Percentiles rank a stretch among this genome's conserved stretches.
Conservation (phyloP, 2,113 vertebrate genomes). For the Corythoichthys intestinalis region DNA sequence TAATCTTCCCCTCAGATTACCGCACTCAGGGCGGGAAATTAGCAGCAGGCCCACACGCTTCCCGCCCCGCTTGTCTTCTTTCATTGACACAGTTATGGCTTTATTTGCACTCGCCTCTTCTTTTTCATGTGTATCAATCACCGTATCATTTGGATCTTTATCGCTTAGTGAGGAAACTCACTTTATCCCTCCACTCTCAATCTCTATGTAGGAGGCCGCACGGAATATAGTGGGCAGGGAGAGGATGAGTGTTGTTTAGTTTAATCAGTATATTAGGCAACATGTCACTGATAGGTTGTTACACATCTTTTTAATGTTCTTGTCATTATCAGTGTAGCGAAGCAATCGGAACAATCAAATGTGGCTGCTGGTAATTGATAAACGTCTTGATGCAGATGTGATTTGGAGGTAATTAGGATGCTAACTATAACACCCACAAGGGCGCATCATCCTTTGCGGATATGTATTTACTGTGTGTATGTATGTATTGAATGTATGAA, state of each 20-base stretch:
- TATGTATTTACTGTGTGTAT: slow-evolving; percentile 5
- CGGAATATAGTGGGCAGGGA: slow-evolving; percentile 49
- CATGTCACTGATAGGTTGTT: slow-evolving; percentile 67
- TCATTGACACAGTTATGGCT: slow-evolving; percentile 42
- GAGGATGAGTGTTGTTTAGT: slow-evolving; percentile 50
- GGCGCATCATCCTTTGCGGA: slow-evolving; percentile 20
- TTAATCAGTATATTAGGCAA: slow-evolving; percentile 67
- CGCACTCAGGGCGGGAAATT: slow-evolving; percentile 75
- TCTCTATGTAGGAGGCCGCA: slow-evolving; percentile 34
- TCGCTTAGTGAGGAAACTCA: not conserved
- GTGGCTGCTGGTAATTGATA: slow-evolving; percentile 63
- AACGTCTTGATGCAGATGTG: not conserved
- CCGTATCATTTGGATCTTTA: slow-evolving; percentile 11
- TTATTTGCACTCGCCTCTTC: slow-evolving; percentile 17
- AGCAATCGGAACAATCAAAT: slow-evolving; percentile 60
- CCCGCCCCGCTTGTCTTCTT: slow-evolving; percentile 17
- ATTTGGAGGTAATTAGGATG: slow-evolving; percentile 28
- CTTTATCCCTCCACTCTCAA: slow-evolving; percentile 16
- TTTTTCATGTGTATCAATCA: slow-evolving; percentile 16
- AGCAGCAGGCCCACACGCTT: slow-evolving; percentile 65
- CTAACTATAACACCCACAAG: slow-evolving; percentile 2
- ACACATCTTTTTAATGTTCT: slow-evolving; percentile 50
- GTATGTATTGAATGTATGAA: not conserved
- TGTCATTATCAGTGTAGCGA: slow-evolving; percentile 59
- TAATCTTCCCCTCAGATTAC: slow-evolving; percentile 79